phyloP scores from a whole-genome alignment of 1,140 invertebrate species.

The Ceratoteleas bidentatus region DNA sequence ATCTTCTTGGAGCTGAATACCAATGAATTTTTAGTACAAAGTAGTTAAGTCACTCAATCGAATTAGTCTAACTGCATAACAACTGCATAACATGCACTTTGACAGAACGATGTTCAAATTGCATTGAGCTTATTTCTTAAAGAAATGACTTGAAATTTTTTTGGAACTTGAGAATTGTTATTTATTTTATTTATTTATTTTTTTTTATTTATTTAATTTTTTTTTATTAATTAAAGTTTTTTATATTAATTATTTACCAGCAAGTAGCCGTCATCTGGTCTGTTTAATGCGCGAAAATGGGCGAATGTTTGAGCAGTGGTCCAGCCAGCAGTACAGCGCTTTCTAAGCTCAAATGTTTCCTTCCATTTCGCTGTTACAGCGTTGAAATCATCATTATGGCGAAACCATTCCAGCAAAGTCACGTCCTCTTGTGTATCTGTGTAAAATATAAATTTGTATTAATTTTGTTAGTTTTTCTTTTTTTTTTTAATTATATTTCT shows the following conservation, averaged over 20 bases:
- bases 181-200: not conserved
- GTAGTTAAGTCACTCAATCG: not conserved
- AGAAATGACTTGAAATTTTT: not conserved
- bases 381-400: conserved; percentile 21
- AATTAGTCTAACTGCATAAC: conserved; percentile 2
- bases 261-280: conserved; percentile 6
- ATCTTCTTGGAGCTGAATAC: conserved; percentile 3
- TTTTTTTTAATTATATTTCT: not conserved
- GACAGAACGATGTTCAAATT: too few relatives aligned
- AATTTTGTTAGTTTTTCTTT: conserved; percentile 4
- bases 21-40: not conserved
- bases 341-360: conserved; percentile 17
- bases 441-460: conserved; percentile 12
- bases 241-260: conserved; percentile 20
- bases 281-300: conserved; percentile 13
- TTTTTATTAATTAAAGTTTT: conserved; percentile 1
- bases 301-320: not conserved
- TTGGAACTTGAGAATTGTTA: not conserved
- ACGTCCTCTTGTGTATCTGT: conserved; percentile 25
- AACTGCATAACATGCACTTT: too few relatives aligned
- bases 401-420: conserved; percentile 31
- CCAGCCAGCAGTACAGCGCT: conserved; percentile 16
- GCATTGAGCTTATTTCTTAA: too few relatives aligned
- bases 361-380: conserved; percentile 9
- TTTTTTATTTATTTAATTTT: too few relatives aligned